Conservation (phyloP, 2,888 invertebrate genomes). For the Carcina quercana region DNA sequence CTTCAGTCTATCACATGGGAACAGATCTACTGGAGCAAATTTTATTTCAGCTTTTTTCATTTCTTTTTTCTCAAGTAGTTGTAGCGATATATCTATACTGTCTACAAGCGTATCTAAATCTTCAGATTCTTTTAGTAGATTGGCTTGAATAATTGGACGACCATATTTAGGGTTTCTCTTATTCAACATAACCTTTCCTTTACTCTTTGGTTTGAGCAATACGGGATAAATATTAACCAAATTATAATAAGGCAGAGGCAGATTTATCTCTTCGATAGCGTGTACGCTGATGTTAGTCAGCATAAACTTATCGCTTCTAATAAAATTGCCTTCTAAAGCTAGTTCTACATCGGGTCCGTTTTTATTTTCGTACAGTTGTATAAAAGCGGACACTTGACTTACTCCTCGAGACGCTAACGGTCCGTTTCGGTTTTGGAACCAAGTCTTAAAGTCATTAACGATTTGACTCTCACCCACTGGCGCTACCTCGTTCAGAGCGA, state of each 20-base stretch:
- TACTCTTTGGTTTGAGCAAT: constrained; percentile 58
- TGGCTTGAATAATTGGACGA: constrained; percentile 61
- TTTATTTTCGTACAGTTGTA: constrained; percentile 58
- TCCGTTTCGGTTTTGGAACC: constrained; percentile 57
- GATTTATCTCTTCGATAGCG: constrained; percentile 50
- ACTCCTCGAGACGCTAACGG: constrained; percentile 60
- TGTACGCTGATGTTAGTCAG: constrained; percentile 58
- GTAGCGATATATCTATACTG: constrained; percentile 61
- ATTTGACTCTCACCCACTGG: constrained; percentile 45
- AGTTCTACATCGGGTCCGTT: constrained; percentile 62
- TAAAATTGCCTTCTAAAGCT: constrained; percentile 56
- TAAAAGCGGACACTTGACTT: constrained; percentile 60
- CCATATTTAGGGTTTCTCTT: constrained; percentile 64
- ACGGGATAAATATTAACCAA: constrained; percentile 58
- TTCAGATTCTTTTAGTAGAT: constrained; percentile 59
- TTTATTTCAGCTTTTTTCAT: constrained; percentile 60
- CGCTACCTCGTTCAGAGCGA: constrained; percentile 46
- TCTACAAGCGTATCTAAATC: constrained; percentile 61
- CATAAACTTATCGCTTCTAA: constrained; percentile 65
- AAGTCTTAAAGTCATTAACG: constrained; percentile 58
- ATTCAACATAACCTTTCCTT: constrained; percentile 55
- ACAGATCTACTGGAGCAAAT: constrained; percentile 58
- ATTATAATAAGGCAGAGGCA: constrained; percentile 62
- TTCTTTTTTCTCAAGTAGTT: constrained; percentile 59
- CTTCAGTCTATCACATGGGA: constrained; percentile 56